Evolutionary conservation across 1,140 invertebrate species (phyloP).

Genomic region (Anastrepha obliqua): DNA sequence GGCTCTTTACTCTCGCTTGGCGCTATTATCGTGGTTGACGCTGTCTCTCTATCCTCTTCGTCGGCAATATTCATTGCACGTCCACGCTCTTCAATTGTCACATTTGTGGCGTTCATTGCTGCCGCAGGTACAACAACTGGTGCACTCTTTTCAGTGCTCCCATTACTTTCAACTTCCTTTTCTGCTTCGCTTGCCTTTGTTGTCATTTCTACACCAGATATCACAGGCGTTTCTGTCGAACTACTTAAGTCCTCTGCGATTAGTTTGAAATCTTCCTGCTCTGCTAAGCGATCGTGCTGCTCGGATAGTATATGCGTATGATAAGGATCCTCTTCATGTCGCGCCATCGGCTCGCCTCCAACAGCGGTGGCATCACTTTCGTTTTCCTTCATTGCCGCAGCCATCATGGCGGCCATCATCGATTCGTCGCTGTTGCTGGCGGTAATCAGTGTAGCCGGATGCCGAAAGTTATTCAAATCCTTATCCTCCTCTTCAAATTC

Average conservation of each 20-base stretch:
- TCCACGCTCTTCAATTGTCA: constrained; percentile 61
- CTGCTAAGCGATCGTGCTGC: constrained; percentile 72
- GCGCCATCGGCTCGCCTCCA: background rate
- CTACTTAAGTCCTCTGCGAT: constrained; percentile 61
- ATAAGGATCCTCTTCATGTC: constrained; percentile 71
- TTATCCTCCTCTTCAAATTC: constrained; percentile 68
- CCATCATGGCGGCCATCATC: constrained; percentile 46
- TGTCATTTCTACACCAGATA: constrained; percentile 20
- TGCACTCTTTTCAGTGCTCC: constrained; percentile 68
- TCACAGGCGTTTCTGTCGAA: constrained; percentile 64
- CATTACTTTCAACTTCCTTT: constrained; percentile 61
- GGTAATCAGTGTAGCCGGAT: constrained; percentile 71
- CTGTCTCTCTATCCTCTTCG: constrained; percentile 40
- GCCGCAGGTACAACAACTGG: constrained; percentile 64
- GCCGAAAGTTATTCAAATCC: constrained; percentile 72
- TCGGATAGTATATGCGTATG: constrained; percentile 72
- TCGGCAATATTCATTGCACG: constrained; percentile 71
- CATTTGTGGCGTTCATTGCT: constrained; percentile 59
- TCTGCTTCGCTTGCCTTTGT: constrained; percentile 58
- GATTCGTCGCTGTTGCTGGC: constrained; percentile 70
- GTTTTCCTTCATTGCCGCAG: constrained; percentile 61
- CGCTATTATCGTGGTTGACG: constrained; percentile 61
- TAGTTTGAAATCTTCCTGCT: constrained; percentile 73
- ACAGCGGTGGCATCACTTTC: constrained; percentile 62
- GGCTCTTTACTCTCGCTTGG: constrained; percentile 57